Conservation (phyloP, 2,797 vertebrate species). For the Calcarius lapponicus region DNA sequence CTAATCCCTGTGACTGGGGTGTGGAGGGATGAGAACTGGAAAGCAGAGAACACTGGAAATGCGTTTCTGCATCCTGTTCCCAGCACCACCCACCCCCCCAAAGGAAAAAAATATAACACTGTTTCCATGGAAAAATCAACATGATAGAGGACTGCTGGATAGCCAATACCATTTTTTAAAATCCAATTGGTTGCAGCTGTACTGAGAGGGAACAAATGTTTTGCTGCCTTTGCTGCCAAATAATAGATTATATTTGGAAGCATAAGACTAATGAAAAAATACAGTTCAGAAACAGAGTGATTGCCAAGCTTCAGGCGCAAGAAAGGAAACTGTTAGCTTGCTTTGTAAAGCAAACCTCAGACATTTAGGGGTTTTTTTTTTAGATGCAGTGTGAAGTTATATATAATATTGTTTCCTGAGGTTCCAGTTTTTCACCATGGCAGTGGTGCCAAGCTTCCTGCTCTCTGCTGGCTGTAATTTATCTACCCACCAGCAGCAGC, state of each 20-base stretch:
- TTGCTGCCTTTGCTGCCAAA: constrained; percentile 68
- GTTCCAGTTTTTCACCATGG: background rate
- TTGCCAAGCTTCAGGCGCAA: constrained; percentile 54
- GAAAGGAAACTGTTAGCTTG: constrained; percentile 5
- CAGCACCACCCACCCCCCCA: background rate
- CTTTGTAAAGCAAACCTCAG: background rate
- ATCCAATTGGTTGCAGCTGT: constrained; percentile 70
- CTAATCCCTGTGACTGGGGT: background rate
- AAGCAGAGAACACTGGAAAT: background rate
- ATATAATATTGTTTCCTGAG: constrained; percentile 21
- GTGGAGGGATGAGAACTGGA: background rate
- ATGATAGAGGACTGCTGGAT: constrained; percentile 40
- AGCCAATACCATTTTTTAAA: constrained; percentile 34
- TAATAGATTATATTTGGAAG: constrained; percentile 75
- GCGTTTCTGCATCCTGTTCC: background rate
- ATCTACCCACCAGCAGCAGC: constrained; percentile 38
- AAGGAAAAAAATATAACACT: background rate
- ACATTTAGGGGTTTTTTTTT: background rate
- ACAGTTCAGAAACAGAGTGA: constrained; percentile 55
- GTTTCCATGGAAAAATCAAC: constrained; percentile 57
- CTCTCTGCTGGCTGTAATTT: constrained; percentile 29
- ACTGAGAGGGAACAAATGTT: constrained; percentile 67
- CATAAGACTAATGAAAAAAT: constrained; percentile 59
- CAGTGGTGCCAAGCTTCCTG: constrained; percentile 28
- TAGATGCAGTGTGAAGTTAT: background rate